phyloP scores from a whole-genome alignment of 2,113 vertebrate genomes.

The Gasterosteus aculeatus region DNA sequence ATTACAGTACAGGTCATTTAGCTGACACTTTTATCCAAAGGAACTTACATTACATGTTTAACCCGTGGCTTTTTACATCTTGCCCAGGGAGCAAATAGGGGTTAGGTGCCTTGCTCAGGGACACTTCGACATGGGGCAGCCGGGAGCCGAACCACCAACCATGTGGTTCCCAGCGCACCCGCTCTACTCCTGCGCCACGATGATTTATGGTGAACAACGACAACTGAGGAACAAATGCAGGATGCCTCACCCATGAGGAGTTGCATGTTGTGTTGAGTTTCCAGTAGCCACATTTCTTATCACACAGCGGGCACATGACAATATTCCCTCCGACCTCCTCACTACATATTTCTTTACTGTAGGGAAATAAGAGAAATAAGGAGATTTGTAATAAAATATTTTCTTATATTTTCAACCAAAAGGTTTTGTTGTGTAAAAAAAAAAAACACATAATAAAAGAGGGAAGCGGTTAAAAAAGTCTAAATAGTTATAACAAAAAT shows the following conservation, averaged over 20 bases:
- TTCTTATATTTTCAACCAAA: not conserved
- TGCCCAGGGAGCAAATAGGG: no score
- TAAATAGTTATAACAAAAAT: slow-evolving; percentile 16
- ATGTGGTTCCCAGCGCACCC: no score
- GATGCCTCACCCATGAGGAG: slow-evolving; percentile 87
- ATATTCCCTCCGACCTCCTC: slow-evolving; percentile 87
- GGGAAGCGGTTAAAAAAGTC: not conserved
- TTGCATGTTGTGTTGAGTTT: slow-evolving; percentile 90
- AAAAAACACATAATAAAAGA: not conserved
- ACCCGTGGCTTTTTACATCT: no score
- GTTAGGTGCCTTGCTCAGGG: no score
- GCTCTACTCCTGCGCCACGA: no score
- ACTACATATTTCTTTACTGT: slow-evolving; percentile 92
- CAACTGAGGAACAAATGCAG: not conserved
- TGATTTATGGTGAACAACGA: slow-evolving; percentile 4
- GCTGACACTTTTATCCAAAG: no score
- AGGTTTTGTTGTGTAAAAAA: no score
- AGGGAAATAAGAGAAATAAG: not conserved
- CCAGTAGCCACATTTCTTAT: slow-evolving; percentile 91
- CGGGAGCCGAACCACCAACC: no score
- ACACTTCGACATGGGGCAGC: no score
- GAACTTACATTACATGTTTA: no score
- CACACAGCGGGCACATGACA: slow-evolving; percentile 97
- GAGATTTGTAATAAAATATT: not conserved
- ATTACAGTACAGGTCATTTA: no score